Base-by-base conservation (phyloP, 2,888 invertebrate genomes). In the Andrena flavipes region DNA sequence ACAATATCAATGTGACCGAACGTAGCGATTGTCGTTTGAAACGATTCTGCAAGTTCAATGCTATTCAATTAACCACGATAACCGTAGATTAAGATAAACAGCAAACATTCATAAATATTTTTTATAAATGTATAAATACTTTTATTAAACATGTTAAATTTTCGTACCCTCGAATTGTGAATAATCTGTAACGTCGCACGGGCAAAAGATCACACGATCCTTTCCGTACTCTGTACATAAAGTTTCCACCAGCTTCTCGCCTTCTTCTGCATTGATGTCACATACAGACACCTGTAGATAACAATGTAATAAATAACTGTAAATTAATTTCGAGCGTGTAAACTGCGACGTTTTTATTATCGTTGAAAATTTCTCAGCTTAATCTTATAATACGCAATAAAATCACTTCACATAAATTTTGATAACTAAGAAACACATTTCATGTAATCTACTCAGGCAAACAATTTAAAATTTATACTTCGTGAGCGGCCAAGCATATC, bases 141-240 rank as follows among this genome's bases (percentile, higher is more conserved):
- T 26, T 42, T 33, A 62, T 23, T 13, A 20, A 48, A 51, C 33
- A 6, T 7, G 7, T n/a, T 13, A 0, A 60, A 1, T 0, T 8
- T 26, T 4, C 26, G 20, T 78, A 96, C 97, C 96, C 95, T 97
- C 97, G 91, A 96, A 97, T 92, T 97, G 97, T 49, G 96, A 96
- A 93, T 97, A 97, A 93, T 97, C 97, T 0, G 97, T 97, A 84
- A 97, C 97, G 91, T 97, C 97, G 90, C 97, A 97, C 69, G 96
- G 96, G 89, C 96, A 97, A 92, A 96, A 97, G 84, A 97, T 94
- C 10, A 96, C 96, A 80, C 96, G 95, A 91, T 96, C 96, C 89
- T 96, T 95, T 60, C 96, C 96, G 90, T 96, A 96, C 91, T 96
- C 96, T 51, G 95, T 94, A 16, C 95, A 95, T 35, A 97, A 94